These are phyloP conservation scores for Spicauda simplicius DNA, from an alignment of 2,888 invertebrate species.

Conservation along the genomic window DNA sequence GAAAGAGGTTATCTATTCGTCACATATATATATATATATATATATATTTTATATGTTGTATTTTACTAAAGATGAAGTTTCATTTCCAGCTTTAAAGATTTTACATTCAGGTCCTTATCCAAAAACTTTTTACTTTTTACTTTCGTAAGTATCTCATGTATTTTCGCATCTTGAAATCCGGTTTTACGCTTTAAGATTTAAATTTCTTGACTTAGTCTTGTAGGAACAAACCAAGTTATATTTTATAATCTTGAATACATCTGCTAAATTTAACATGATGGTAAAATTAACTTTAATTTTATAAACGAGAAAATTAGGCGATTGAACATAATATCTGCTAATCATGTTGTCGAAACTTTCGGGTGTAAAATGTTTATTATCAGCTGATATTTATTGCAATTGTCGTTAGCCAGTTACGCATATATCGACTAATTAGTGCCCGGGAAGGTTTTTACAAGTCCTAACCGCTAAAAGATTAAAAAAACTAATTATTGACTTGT, in stretches of 20 bases:
- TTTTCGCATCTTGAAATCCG: neutral
- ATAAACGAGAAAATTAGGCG: neutral
- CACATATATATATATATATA: too few relatives aligned
- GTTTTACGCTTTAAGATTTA: neutral
- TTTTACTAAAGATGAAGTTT: neutral
- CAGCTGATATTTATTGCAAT: neutral
- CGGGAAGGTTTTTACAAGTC: neutral
- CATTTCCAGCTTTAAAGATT: neutral
- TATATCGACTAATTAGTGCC: neutral
- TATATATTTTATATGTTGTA: neutral
- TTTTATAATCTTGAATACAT: neutral
- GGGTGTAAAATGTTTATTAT: neutral
- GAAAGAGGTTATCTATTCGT: too few relatives aligned
- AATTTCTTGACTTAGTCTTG: neutral
- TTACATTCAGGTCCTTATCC: constrained; percentile 5
- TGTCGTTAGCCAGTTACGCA: constrained; percentile 5
- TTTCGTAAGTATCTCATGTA: neutral
- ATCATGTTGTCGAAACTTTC: neutral
- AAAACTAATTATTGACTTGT: constrained; percentile 38
- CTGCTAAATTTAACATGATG: neutral
- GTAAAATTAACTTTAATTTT: neutral
- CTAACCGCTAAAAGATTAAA: constrained; percentile 32
- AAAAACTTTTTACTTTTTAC: neutral
- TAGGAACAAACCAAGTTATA: neutral
- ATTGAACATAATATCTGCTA: neutral